These are phyloP conservation scores for Sebastes schlegelii DNA, from an alignment of 2,113 vertebrate genomes.

Conservation along the genomic window DNA sequence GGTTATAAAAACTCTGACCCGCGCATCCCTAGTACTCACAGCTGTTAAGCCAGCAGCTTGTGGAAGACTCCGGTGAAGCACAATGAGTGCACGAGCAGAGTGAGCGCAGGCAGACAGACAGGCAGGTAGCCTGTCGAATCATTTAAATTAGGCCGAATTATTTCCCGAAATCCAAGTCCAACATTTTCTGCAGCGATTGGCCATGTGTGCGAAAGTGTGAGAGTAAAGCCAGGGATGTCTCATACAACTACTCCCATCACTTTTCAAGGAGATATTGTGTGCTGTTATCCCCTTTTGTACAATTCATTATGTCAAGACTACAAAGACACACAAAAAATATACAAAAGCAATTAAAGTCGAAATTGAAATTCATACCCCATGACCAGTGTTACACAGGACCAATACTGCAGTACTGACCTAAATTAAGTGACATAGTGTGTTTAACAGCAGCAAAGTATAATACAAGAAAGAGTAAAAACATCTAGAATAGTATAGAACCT, in stretches of 20 bases:
- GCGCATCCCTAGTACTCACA: no score
- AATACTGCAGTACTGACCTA: neutral
- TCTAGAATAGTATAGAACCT: neutral
- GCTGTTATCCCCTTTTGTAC: neutral
- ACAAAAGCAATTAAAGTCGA: neutral
- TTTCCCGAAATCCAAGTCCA: neutral
- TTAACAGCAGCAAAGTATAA: neutral
- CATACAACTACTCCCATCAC: neutral
- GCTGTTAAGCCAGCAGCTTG: no score
- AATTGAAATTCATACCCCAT: neutral
- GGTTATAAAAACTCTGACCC: no score
- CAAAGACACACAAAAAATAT: neutral
- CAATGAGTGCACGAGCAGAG: no score
- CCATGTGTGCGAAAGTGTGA: neutral
- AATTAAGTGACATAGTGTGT: neutral
- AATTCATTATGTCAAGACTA: neutral
- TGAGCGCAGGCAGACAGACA: no score
- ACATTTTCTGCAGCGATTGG: neutral
- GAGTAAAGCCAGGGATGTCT: slow-evolving; percentile 13
- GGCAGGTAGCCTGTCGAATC: no score
- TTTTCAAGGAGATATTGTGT: neutral
- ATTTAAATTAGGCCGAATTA: no score
- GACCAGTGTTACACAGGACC: neutral
- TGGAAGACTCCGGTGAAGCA: no score
- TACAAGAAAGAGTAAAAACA: neutral